These are phyloP conservation scores for Drosophila rellima DNA, from an alignment of 2,888 invertebrate species.

Conservation along the genomic window DNA sequence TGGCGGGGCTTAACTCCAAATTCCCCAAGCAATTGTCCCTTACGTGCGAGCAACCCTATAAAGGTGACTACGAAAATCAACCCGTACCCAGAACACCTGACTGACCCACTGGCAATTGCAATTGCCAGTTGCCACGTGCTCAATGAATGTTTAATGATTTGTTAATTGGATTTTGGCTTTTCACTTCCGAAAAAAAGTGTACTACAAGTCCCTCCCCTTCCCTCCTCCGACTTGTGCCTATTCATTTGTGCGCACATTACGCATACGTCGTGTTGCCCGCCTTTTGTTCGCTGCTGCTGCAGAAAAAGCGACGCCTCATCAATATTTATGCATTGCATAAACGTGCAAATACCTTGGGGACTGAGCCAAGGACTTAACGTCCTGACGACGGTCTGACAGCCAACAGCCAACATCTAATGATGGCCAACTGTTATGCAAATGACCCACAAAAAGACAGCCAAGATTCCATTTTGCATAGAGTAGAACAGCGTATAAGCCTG, in stretches of 20 bases:
- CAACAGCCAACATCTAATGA: constrained; percentile 61
- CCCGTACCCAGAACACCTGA: constrained; percentile 21
- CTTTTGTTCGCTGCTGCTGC: constrained; percentile 19
- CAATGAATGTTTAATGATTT: constrained; percentile 86
- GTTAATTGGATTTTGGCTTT: constrained; percentile 86
- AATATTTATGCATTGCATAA: constrained; percentile 75
- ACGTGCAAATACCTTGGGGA: constrained; percentile 78
- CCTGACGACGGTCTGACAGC: constrained; percentile 75
- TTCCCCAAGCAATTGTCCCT: constrained; percentile 68
- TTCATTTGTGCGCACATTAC: constrained; percentile 62
- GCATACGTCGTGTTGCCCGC: constrained; percentile 46
- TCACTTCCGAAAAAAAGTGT: constrained; percentile 37
- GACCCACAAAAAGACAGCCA: constrained; percentile 13
- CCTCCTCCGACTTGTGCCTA: constrained; percentile 48
- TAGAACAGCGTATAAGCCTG: not conserved
- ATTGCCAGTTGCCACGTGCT: constrained; percentile 78
- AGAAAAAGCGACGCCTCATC: constrained; percentile 62
- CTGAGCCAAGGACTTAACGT: constrained; percentile 48
- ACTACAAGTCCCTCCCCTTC: constrained; percentile 3
- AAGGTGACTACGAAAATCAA: constrained; percentile 22
- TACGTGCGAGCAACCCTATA: constrained; percentile 50
- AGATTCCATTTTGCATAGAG: constrained; percentile 2
- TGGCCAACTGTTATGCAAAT: constrained; percentile 77
- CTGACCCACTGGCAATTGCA: constrained; percentile 67
- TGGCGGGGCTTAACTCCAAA: constrained; percentile 52